Evolutionary conservation across 2,797 vertebrate species (phyloP), one percentile per base, ranked within the genome.

Genomic region (Hemitrygon akajei): DNA sequence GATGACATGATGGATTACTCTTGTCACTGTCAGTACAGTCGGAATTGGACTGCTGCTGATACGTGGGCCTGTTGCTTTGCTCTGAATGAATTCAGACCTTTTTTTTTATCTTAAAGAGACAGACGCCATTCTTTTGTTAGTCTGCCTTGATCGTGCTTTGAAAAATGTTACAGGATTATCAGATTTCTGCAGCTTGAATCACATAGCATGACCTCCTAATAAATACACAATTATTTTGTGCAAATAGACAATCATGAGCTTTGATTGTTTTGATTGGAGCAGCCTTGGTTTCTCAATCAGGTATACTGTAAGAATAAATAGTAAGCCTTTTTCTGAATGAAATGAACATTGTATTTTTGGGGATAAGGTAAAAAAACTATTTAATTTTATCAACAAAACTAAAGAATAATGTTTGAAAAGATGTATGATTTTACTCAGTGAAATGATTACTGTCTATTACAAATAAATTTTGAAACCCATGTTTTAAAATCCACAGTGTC

Each of bases 1-100:
- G 97, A 97, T 97, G 97, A 97, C 97, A 97, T 97, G 97, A 97
- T 97, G 97, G 97, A 98, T 97, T 96, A 96, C 96, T 95, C 94
- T 93, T 97, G 97, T 98, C 97, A 97, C 95, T 97, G 97, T 97
- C 97, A 96, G 96, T 96, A 95, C 95, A 95, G 96, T 97, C 97
- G 96, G 96, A 97, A 96, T 97, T 75, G 69, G 71, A 75, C 71
- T 93, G 66, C 91, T 93, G 91, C 91, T 93, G 91, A 56, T 76
- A 76, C 96, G 95, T 96, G 96, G 95, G 94, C 95, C 94, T 94
- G 95, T 96, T 95, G 95, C 96, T 95, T 96, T 94, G 94, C 95
- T 95, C 94, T 75, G 95, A 95, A 95, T 95, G 95, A 95, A 95
- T 94, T 94, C 96, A 95, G 96, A 96, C 95, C n/a, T n/a, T 95